Percentiles rank a stretch among this genome's conserved stretches.
phyloP scores from a whole-genome alignment of 1,140 invertebrate genomes.

The Saccostrea glomerata region DNA sequence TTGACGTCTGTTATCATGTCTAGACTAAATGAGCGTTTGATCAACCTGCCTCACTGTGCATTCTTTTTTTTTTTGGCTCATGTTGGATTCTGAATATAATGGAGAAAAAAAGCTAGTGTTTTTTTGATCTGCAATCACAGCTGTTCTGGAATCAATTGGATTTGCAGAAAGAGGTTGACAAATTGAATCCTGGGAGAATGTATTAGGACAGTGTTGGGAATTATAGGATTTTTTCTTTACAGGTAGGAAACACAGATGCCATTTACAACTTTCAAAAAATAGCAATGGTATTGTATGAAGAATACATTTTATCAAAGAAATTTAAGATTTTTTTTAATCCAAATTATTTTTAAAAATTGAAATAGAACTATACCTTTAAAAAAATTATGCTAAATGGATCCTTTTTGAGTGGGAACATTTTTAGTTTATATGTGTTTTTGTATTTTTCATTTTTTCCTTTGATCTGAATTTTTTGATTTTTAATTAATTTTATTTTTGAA shows the following conservation, averaged over 20 bases:
- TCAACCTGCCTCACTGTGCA: neutral
- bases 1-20: neutral
- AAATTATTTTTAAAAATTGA: too few species aligned
- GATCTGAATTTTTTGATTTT: too few species aligned
- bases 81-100: constrained; percentile 14
- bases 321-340: too few species aligned
- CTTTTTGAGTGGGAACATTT: too few species aligned
- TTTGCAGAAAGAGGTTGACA: constrained; percentile 22
- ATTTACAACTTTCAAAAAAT: neutral
- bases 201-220: constrained; percentile 20
- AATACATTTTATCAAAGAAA: too few species aligned
- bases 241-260: neutral
- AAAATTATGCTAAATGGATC: too few species aligned
- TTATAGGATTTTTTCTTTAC: neutral
- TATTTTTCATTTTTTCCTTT: too few species aligned
- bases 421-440: too few species aligned
- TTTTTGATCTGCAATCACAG: neutral
- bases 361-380: too few species aligned
- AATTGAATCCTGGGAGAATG: constrained; percentile 18
- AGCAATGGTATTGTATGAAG: too few species aligned
- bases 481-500: too few species aligned
- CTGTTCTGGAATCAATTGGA: constrained; percentile 10
- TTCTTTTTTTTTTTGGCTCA: neutral
- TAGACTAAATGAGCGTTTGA: neutral
- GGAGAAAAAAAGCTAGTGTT: neutral